Percentiles rank a stretch among this genome's conserved stretches.
These are phyloP conservation scores for Pseudopipra pipra DNA, from an alignment of 2,113 vertebrate genomes.

Conservation along the genomic window DNA sequence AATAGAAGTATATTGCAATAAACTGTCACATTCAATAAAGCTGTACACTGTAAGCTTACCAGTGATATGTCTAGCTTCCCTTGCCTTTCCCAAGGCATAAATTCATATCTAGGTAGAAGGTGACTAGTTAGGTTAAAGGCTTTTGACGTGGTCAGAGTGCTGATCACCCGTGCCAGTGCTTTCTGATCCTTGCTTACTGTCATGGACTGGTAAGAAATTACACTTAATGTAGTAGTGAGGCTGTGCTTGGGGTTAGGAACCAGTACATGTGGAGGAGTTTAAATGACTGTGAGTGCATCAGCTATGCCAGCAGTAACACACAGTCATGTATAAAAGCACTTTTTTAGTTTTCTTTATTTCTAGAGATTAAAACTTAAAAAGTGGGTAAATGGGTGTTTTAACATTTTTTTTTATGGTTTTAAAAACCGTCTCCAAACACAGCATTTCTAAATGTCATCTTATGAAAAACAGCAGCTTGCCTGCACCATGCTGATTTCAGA, in stretches of 20 bases:
- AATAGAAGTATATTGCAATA: not conserved
- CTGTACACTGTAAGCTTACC: not conserved
- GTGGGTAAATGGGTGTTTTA: not conserved
- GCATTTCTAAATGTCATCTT: not conserved
- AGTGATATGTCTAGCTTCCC: not conserved
- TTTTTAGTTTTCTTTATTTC: not conserved
- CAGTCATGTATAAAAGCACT: not conserved
- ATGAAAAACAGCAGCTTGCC: not conserved
- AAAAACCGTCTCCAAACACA: accelerated
- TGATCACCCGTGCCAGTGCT: not conserved
- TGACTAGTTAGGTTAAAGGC: not conserved
- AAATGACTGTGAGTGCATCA: not conserved
- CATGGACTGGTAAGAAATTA: not conserved
- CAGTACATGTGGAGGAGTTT: accelerated
- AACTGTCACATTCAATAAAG: not conserved
- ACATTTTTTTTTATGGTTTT: accelerated
- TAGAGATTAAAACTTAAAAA: not conserved
- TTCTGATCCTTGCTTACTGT: not conserved
- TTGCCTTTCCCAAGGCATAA: not conserved
- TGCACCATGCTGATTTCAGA: not conserved
- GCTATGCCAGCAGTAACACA: not conserved
- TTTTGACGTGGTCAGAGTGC: not conserved
- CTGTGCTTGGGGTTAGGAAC: not conserved
- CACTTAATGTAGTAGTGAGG: not conserved
- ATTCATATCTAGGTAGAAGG: not conserved